Evolutionary conservation across 1,140 invertebrate species (phyloP), one percentile per base, ranked within the genome.

Genomic region (Rhopalosiphum padi): DNA sequence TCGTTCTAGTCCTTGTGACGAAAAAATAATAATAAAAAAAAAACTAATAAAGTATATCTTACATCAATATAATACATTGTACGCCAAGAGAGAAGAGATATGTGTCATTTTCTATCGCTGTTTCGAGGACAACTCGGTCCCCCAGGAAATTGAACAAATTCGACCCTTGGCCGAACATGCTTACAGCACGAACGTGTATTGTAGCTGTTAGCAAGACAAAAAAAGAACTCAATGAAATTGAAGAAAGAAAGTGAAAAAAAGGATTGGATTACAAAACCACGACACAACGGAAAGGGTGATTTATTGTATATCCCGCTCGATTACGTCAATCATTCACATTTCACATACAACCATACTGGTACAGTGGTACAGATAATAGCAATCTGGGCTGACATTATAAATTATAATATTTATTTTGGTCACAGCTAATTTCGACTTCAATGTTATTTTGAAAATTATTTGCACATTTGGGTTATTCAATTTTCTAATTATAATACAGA

Each of bases 111-210:
- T 91, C 90, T 82, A 82, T 48, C 21, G 41, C 37, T 30, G 43
- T 46, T 51, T 11, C 25, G 15, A n/a, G 23, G 55, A n/a, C 48
- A 11, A 30, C 6, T 1, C 43, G 46, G 48, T 53, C 77, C 82
- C 91, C 43, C 43, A 85, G 77, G 46, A 93, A 83, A 93, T 93
- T 92, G 77, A 93, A 85, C 91, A 53, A 93, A 85, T 83, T 83
- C 35, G 77, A 93, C 43, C 91, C 82, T 91, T 23, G 90, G 90
- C 35, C 90, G 25, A 48, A 82, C 30, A 48, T 9, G 25, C 11
- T 77, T 15, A 55, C 55, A 35, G 30, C 90, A 35, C 43, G 43
- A 83, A 82, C 68, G 60, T 77, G 55, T n/a, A 68, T 91, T 91
- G 55, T 77, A 30, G 11, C 46, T 82, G 90, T 82, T 91, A 48